phyloP scores from a whole-genome alignment of 2,888 invertebrate species.

The Coleophora flavipennella region DNA sequence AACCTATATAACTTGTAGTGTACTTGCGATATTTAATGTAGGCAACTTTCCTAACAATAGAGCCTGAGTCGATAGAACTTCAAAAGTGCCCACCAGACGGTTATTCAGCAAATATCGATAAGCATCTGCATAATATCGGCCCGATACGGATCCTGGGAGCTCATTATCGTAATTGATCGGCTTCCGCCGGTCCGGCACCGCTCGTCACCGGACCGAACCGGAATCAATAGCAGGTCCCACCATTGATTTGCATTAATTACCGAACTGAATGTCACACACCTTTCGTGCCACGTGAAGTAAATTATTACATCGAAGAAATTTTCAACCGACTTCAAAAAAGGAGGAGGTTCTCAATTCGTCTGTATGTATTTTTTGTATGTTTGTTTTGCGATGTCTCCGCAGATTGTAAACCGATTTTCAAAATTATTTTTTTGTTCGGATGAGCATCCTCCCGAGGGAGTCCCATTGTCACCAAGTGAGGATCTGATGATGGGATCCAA shows the following conservation, averaged over 20 bases:
- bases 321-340: too few relatives aligned
- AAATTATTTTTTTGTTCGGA: too few relatives aligned
- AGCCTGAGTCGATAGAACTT: neutral
- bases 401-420: too few relatives aligned
- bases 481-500: too few relatives aligned
- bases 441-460: too few relatives aligned
- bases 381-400: too few relatives aligned
- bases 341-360: too few relatives aligned
- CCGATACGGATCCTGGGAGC: constrained; percentile 58
- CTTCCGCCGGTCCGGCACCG: constrained; percentile 59
- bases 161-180: constrained; percentile 71
- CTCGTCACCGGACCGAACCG: constrained; percentile 31
- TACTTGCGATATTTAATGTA: too few relatives aligned
- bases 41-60: too few relatives aligned
- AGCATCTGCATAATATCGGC: constrained; percentile 61
- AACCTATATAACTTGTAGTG: too few relatives aligned
- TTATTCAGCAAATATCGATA: constrained; percentile 46
- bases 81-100: constrained; percentile 5
- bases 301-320: constrained; percentile 62
- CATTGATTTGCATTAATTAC: constrained; percentile 71
- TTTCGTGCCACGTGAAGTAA: constrained; percentile 40
- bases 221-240: constrained; percentile 41
- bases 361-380: too few relatives aligned
- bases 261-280: constrained; percentile 57
- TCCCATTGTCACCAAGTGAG: too few relatives aligned